These are phyloP conservation scores for Drosophila subpulchrella DNA, from an alignment of 1,140 invertebrate genomes.

Conservation along the genomic window DNA sequence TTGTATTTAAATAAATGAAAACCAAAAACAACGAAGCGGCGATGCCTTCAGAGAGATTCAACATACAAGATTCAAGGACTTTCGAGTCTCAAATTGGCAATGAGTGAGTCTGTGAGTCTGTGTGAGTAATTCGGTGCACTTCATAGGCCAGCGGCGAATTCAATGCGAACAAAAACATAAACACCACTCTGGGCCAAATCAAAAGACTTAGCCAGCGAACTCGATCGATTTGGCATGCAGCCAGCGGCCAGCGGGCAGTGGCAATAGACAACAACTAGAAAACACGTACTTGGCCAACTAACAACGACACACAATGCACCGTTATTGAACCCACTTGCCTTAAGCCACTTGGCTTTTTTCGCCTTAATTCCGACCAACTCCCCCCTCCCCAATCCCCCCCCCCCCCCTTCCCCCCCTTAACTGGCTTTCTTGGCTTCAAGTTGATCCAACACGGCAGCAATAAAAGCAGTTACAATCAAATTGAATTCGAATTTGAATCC, in stretches of 20 bases:
- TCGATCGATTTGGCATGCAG: conserved; percentile 36
- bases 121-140: conserved; percentile 43
- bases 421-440: background rate
- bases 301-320: conserved; percentile 69
- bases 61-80: conserved; percentile 60
- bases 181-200: conserved; percentile 56
- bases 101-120: conserved; percentile 26
- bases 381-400: background rate
- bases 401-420: background rate
- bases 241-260: background rate
- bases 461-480: conserved; percentile 44
- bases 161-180: conserved; percentile 47
- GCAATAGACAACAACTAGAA: background rate
- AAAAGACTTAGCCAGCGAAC: conserved; percentile 41
- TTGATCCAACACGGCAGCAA: conserved; percentile 12
- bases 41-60: conserved; percentile 35
- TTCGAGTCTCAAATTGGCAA: conserved; percentile 42
- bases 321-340: conserved; percentile 75
- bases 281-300: conserved; percentile 37
- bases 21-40: background rate
- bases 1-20: conserved; percentile 48
- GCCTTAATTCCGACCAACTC: background rate
- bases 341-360: conserved; percentile 40
- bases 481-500: conserved; percentile 35
- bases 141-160: conserved; percentile 60